Base-by-base conservation (phyloP, 2,797 vertebrate genomes). In the Tragopan temminckii region DNA sequence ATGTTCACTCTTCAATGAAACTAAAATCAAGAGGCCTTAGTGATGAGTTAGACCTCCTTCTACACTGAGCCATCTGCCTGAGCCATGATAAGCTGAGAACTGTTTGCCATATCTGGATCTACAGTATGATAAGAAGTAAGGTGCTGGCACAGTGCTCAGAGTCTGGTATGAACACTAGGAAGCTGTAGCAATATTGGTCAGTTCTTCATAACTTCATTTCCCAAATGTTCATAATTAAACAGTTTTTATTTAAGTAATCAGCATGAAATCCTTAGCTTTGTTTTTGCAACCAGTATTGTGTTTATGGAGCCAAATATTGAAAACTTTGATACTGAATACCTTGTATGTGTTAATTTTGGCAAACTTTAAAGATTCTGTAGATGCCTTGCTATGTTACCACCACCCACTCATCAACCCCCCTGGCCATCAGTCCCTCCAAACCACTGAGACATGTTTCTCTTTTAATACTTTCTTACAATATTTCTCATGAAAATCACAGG, bases 281-380 rank as follows among this genome's bases (percentile, higher is more conserved):
- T 99, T 99, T 98, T 98, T 97, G 96, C 98, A 99, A 98, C 97
- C 98, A 94, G 98, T 98, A 98, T 98, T 97, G 97, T 99, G 98
- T 99, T 99, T 99, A 97, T 98, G 98, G 98, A 99, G 98, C 98
- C 99, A 99, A 99, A 99, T 98, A 98, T 97, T 98, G 97, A 98
- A 98, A 98, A 98, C 98, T 99, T 99, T 99, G 99, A 99, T 99
- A 99, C 98, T 85, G 97, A 99, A 99, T 98, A 98, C 98, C 98
- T 98, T 98, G 97, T 98, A 97, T 98, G 98, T 99, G 99, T 99
- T 99, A 99, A 98, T 98, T 98, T 99, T 99, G 99, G 99, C 99
- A 99, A 96, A 95, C 66, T 78, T 95, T 95, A 93, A 96, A 98
- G 98, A 99, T 99, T 98, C 98, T 99, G 98, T 98, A 98, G 98